Evolutionary conservation across 2,888 invertebrate species (phyloP), one percentile per base, ranked within the genome.

Genomic region (Metalampra italica): DNA sequence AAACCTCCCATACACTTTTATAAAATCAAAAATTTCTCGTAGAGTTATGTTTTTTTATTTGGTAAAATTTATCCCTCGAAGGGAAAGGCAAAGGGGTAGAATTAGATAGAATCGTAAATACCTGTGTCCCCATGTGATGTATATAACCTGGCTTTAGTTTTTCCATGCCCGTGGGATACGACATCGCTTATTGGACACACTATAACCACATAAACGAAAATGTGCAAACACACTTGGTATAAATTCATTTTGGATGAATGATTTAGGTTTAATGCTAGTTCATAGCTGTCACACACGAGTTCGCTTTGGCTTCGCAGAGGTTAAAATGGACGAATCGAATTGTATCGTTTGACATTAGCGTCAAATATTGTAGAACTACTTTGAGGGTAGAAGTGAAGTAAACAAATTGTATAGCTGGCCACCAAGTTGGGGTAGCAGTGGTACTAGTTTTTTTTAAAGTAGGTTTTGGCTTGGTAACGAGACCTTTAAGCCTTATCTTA

Each of bases 161-260:
- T 36, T n/a, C 50, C 55, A 44, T 50, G 47, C 47, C 51, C 49
- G 44, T 64, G 47, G 47, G 60, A 52, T 37, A 52, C 29, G 4
- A 63, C 54, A 7, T 65, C 55, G n/a, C 58, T 46, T 34, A 69
- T 50, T 0, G 74, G 77, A 47, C 68, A 78, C 5, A 77, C 53
- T 2, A 78, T 56, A 9, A 72, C 66, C 8, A 76, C 60, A 45
- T 68, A 76, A 29, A 76, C 58, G 49, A 71, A 73, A 44, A 73
- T 59, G 51, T 64, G 47, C 53, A 67, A 57, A 14, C 49, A 49
- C 14, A 57, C 44, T 45, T 46, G 57, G 29, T 53, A 45, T 3
- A 32, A 15, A 47, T 22, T 44, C 51, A 51, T 49, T 22, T 22
- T 50, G 9, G 11, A 34, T 32, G 30, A 8, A 22, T 3, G 5